A percentile compares a stretch with the other conserved stretches of the same genome.
Conservation (phyloP, 2,888 invertebrate species). For the Drosophila recens region DNA sequence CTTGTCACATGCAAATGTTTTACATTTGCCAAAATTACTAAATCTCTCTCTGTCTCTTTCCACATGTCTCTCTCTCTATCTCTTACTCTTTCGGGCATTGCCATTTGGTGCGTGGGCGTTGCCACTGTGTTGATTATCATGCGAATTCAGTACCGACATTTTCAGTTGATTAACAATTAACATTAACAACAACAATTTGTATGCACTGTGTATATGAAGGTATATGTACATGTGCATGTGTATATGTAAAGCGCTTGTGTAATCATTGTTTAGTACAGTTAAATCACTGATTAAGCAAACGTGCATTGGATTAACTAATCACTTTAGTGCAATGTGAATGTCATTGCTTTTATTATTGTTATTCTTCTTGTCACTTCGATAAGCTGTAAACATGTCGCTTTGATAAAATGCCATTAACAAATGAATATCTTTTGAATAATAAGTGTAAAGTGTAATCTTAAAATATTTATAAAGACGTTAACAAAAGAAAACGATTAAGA, state of each 20-base stretch:
- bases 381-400: neutral
- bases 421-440: neutral
- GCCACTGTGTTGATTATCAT: slow-evolving; percentile 38
- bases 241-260: slow-evolving; percentile 1
- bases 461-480: neutral
- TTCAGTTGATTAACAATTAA: slow-evolving; percentile 59
- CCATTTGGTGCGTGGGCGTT: slow-evolving; percentile 41
- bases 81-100: slow-evolving; percentile 2
- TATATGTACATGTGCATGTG: slow-evolving; percentile 1
- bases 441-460: neutral
- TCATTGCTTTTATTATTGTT: neutral
- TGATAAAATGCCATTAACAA: slow-evolving; percentile 11
- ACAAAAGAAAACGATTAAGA: too few relatives aligned
- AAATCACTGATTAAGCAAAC: slow-evolving; percentile 17
- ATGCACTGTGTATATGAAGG: slow-evolving; percentile 3
- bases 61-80: neutral
- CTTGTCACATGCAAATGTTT: slow-evolving; percentile 72
- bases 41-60: neutral
- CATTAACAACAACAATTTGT: slow-evolving; percentile 27
- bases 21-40: slow-evolving; percentile 58
- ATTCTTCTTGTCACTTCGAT: neutral
- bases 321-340: neutral
- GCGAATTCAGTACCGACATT: slow-evolving; percentile 25
- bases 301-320: slow-evolving; percentile 14
- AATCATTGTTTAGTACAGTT: slow-evolving; percentile 8